Conservation (phyloP, 1,140 invertebrate genomes). For the Zaprionus taronus region DNA sequence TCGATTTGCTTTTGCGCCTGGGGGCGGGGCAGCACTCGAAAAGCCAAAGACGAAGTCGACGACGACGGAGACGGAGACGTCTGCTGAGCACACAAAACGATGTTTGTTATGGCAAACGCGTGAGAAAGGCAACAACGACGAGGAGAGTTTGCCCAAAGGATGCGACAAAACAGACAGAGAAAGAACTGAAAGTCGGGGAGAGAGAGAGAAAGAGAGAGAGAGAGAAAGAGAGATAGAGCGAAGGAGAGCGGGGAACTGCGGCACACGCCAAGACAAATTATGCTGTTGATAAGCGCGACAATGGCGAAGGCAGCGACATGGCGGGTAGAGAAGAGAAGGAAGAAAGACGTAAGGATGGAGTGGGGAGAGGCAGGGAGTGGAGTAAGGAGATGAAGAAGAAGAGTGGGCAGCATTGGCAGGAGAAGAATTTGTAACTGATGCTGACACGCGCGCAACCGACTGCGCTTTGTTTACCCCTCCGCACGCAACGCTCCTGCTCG, state of each 20-base stretch:
- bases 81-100: conserved; percentile 32
- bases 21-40: conserved; percentile 2
- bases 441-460: conserved; percentile 65
- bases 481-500: not conserved
- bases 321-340: not conserved
- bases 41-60: conserved; percentile 23
- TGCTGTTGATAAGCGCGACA: conserved; percentile 80
- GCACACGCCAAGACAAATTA: conserved; percentile 80
- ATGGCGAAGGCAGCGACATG: conserved; percentile 58
- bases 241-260: conserved; percentile 31
- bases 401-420: not conserved
- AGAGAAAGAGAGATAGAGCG: conserved; percentile 1
- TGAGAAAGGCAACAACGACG: conserved; percentile 58
- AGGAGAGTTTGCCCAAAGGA: conserved; percentile 37
- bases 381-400: not conserved
- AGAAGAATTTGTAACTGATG: conserved; percentile 57
- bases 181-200: conserved; percentile 8
- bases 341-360: not conserved
- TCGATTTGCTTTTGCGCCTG: conserved; percentile 65
- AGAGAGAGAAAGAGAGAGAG: not conserved
- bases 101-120: conserved; percentile 49
- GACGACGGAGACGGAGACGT: conserved; percentile 36
- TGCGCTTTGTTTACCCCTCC: conserved; percentile 24
- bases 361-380: not conserved
- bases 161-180: conserved; percentile 17